These are phyloP conservation scores for Hyles vespertilio DNA, from an alignment of 1,140 invertebrate genomes.

Conservation along the genomic window DNA sequence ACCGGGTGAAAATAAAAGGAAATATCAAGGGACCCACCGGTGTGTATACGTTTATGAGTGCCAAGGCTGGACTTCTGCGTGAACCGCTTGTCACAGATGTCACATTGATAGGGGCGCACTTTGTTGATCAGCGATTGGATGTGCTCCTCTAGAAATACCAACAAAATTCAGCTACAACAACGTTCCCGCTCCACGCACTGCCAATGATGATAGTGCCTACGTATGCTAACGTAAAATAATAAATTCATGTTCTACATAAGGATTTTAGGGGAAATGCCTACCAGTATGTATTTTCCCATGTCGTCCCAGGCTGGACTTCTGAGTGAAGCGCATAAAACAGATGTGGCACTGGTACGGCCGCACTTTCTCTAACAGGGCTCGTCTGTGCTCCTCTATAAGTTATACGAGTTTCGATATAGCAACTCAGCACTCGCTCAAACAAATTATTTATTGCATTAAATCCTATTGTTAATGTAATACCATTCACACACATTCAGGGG, in stretches of 20 bases:
- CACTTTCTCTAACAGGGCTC: slow-evolving; percentile 78
- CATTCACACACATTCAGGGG: slow-evolving; percentile 64
- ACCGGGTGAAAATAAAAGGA: slow-evolving; percentile 63
- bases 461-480: slow-evolving; percentile 41
- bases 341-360: slow-evolving; percentile 79
- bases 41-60: slow-evolving; percentile 90
- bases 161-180: slow-evolving; percentile 70
- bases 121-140: slow-evolving; percentile 79
- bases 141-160: slow-evolving; percentile 77
- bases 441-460: slow-evolving; percentile 39
- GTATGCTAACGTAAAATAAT: slow-evolving; percentile 55
- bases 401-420: slow-evolving; percentile 73
- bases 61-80: slow-evolving; percentile 87
- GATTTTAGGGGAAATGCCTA: slow-evolving; percentile 75
- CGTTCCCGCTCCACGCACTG: slow-evolving; percentile 35
- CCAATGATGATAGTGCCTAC: slow-evolving; percentile 51
- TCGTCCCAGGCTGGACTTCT: slow-evolving; percentile 77
- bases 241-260: slow-evolving; percentile 68
- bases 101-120: slow-evolving; percentile 85
- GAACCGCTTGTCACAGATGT: slow-evolving; percentile 85
- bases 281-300: slow-evolving; percentile 76
- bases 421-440: slow-evolving; percentile 54
- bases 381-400: slow-evolving; percentile 77
- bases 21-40: slow-evolving; percentile 78
- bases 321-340: slow-evolving; percentile 79